phyloP scores from a whole-genome alignment of 2,797 vertebrate genomes.

The Netta rufina region DNA sequence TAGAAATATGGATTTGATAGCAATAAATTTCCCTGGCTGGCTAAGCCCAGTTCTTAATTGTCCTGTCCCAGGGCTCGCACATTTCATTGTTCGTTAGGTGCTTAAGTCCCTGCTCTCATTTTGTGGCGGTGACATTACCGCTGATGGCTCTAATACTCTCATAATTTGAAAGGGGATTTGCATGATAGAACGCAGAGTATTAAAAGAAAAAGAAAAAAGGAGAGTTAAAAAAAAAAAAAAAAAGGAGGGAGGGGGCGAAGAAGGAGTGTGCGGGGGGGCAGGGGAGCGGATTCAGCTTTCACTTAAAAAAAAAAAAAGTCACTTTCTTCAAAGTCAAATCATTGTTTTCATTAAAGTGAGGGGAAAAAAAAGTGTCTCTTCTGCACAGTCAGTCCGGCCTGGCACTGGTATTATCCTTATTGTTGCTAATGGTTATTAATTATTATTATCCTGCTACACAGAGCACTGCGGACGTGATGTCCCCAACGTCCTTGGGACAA shows the following conservation, averaged over 20 bases:
- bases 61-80: conserved; percentile 99
- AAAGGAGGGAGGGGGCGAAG: conserved; percentile 38
- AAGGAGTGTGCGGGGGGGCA: conserved; percentile 48
- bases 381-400: conserved; percentile 78
- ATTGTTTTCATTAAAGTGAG: conserved; percentile 85
- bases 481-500: conserved; percentile 83
- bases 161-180: conserved; percentile 99
- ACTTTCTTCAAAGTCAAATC: conserved; percentile 99
- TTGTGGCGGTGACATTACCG: conserved; percentile 99
- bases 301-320: conserved; percentile 98
- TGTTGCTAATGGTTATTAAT: conserved; percentile 89
- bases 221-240: conserved; percentile 77
- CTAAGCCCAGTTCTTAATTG: conserved; percentile 99
- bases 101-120: conserved; percentile 99
- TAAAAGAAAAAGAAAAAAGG: conserved; percentile 94
- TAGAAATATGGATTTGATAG: conserved; percentile 99
- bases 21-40: conserved; percentile 99
- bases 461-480: conserved; percentile 82
- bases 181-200: conserved; percentile 99
- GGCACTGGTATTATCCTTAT: conserved; percentile 81
- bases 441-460: conserved; percentile 81
- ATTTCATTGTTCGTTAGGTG: conserved; percentile 99
- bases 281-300: conserved; percentile 88
- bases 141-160: conserved; percentile 99
- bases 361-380: conserved; percentile 71